These are phyloP conservation scores for Pluvianellus socialis DNA, from an alignment of 2,113 vertebrate species.

Conservation along the genomic window DNA sequence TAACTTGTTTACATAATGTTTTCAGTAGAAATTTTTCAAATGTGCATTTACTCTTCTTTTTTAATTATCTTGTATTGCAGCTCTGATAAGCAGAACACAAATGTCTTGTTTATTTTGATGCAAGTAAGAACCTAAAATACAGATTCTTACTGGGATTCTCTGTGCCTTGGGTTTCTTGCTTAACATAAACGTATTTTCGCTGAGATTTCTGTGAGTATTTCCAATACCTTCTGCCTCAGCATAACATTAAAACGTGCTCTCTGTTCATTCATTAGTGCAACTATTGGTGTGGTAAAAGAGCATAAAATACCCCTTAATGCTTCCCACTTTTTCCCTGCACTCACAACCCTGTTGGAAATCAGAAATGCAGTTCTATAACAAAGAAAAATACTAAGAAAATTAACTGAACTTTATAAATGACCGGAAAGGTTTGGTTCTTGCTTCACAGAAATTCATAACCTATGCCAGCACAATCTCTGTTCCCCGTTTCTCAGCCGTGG, in stretches of 20 bases:
- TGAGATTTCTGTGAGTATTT: background rate
- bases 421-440: background rate
- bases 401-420: background rate
- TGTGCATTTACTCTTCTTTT: background rate
- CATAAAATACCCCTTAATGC: background rate
- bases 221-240: background rate
- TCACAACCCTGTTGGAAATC: background rate
- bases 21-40: background rate
- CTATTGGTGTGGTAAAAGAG: background rate
- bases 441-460: slow-evolving; percentile 18
- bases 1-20: background rate
- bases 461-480: slow-evolving; percentile 24
- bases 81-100: background rate
- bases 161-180: background rate
- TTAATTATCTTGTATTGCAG: background rate
- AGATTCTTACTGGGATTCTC: background rate
- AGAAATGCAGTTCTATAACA: background rate
- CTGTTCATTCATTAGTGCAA: background rate
- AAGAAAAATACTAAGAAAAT: background rate
- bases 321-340: background rate
- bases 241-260: background rate
- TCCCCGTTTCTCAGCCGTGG: slow-evolving; percentile 16
- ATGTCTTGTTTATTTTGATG: background rate
- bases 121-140: background rate
- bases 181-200: background rate